Evolutionary conservation across 2,888 invertebrate genomes (phyloP), one percentile per base, ranked within the genome.

Genomic region (Silvanus unidentatus): DNA sequence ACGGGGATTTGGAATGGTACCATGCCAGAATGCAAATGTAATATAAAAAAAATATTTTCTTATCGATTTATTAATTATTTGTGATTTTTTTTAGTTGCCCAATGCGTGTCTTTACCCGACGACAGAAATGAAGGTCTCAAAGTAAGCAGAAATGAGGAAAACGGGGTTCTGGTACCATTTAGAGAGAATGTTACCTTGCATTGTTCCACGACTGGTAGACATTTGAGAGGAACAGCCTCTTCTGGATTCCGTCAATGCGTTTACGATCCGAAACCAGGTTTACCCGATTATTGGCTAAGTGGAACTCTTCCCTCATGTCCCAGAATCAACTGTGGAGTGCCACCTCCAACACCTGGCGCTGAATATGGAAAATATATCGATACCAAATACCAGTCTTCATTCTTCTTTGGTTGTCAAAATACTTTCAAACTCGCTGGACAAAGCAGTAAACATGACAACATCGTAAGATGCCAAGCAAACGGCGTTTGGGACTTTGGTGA

Each of bases 401-500:
- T 96, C 76, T 93, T 89, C 76, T 96, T 96, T 66, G 93, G 94
- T 28, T 97, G 96, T 62, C 92, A 93, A 73, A 92, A 94, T 53
- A 96, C 96, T 0, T 97, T 96, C 66, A 92, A 92, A 65, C 75
- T 94, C 11, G 92, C 91, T 13, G 95, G 95, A 1, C 92, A 95
- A 73, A 92, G 94, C 1, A 87, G 85, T 52, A 85, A 88, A 58
- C 88, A 93, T 57, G 94, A 96, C 62, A 92, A 92, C 65, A 88
- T 90, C 9, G 96, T 98, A 0, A 78, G 88, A 50, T 97, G 97
- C 70, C 87, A 88, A 73, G 85, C 86, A 1, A 93, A 93, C 63
- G 92, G 93, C 1, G 86, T 89, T 49, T 98, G 98, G 98, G 97
- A 97, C 75, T 95, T 97, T 68, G 97, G 97, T 16, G 93, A 94